Conservation (phyloP, 1,140 invertebrate species). For the Euschistus heros region DNA sequence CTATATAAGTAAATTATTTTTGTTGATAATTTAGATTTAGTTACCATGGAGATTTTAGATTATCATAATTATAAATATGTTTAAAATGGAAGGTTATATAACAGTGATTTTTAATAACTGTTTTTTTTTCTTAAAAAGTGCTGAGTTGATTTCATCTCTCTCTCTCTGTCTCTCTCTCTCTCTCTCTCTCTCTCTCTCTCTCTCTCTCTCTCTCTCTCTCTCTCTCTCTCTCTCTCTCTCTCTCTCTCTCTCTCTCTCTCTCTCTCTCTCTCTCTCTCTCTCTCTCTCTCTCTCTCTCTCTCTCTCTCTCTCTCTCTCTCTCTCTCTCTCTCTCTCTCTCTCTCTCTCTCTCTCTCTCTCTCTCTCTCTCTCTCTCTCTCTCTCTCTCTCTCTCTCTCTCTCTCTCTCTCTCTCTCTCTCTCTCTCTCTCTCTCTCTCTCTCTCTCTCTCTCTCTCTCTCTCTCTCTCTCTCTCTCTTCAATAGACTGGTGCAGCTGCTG, state of each 20-base stretch:
- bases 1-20: no score
- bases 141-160: neutral
- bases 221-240: slow-evolving; percentile 5
- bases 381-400: neutral
- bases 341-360: neutral
- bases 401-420: neutral
- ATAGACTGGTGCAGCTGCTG: no score
- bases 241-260: slow-evolving; percentile 3
- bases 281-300: neutral
- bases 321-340: neutral
- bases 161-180: slow-evolving; percentile 1
- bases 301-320: neutral
- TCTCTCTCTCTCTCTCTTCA: slow-evolving; percentile 7
- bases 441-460: neutral
- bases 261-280: neutral
- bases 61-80: no score
- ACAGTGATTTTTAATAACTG: no score
- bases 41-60: no score
- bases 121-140: no score
- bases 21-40: no score
- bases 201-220: slow-evolving; percentile 1
- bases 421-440: neutral
- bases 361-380: neutral
- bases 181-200: slow-evolving; percentile 2
- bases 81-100: no score